Conservation (phyloP, 1,140 invertebrate species). For the Brachystomella parvula region DNA sequence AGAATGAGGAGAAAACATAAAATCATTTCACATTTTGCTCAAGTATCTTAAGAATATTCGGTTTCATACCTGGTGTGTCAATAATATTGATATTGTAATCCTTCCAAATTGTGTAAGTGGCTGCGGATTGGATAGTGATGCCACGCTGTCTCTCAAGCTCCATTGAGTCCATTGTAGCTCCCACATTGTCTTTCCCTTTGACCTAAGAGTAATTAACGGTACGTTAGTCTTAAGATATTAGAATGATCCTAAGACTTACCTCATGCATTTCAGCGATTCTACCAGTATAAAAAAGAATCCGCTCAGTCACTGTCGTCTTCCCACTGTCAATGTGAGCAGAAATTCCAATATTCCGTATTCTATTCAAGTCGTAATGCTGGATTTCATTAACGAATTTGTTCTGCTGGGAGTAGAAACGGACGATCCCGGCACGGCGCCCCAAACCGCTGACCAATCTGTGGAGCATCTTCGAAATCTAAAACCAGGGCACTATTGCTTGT, state of each 20-base stretch:
- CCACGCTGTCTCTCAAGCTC: conserved; percentile 95
- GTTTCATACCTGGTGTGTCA: conserved; percentile 85
- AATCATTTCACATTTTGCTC: no score
- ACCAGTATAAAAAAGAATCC: conserved; percentile 96
- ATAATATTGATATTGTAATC: conserved; percentile 98
- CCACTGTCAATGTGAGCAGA: conserved; percentile 99
- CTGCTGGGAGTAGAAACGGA: neutral
- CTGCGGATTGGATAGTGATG: conserved; percentile 98
- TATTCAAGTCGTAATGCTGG: conserved; percentile 62
- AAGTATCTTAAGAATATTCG: no score
- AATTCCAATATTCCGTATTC: conserved; percentile 95
- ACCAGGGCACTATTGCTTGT: no score
- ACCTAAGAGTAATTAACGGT: no score
- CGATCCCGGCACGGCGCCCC: no score
- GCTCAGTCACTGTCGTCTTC: conserved; percentile 96
- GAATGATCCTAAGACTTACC: no score
- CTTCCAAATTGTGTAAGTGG: conserved; percentile 96
- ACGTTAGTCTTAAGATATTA: no score
- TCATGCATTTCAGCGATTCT: conserved; percentile 96
- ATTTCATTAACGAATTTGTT: conserved; percentile 11
- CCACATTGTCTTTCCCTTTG: conserved; percentile 95
- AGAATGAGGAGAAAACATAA: no score
- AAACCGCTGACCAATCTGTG: no score
- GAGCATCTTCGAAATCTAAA: no score
- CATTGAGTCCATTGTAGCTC: conserved; percentile 99